phyloP scores from a whole-genome alignment of 1,140 invertebrate species.

The Polypedilum pembai region DNA sequence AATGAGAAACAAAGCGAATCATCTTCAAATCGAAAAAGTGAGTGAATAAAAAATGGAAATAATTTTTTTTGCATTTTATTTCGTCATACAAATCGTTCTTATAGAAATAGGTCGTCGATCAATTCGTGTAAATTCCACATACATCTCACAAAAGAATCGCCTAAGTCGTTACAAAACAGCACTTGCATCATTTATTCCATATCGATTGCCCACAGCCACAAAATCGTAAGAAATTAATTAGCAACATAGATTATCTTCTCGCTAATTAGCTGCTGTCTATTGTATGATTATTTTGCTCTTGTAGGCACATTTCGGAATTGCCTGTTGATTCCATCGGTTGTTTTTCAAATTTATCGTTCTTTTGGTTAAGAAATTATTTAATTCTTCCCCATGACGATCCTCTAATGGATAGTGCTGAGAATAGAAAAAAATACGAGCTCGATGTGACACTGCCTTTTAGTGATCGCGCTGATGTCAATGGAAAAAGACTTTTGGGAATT shows the following conservation, averaged over 20 bases:
- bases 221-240: background rate
- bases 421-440: slow-evolving; percentile 29
- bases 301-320: slow-evolving; percentile 29
- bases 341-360: slow-evolving; percentile 14
- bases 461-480: slow-evolving; percentile 29
- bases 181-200: slow-evolving; percentile 22
- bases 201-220: background rate
- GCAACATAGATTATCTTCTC: background rate
- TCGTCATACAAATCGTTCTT: too few relatives aligned
- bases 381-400: slow-evolving; percentile 25
- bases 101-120: background rate
- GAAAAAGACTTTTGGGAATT: slow-evolving; percentile 35
- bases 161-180: slow-evolving; percentile 34
- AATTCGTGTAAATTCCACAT: slow-evolving; percentile 3
- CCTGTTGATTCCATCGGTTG: slow-evolving; percentile 8
- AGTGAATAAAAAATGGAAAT: background rate
- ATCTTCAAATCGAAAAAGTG: background rate
- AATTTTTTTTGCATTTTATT: too few relatives aligned
- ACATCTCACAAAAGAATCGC: slow-evolving; percentile 9
- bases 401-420: background rate
- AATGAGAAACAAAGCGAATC: background rate
- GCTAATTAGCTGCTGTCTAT: background rate
- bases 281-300: background rate
- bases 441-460: background rate
- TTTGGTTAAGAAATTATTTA: background rate